Conservation (phyloP, 2,888 invertebrate species). For the Chirona hameri region DNA sequence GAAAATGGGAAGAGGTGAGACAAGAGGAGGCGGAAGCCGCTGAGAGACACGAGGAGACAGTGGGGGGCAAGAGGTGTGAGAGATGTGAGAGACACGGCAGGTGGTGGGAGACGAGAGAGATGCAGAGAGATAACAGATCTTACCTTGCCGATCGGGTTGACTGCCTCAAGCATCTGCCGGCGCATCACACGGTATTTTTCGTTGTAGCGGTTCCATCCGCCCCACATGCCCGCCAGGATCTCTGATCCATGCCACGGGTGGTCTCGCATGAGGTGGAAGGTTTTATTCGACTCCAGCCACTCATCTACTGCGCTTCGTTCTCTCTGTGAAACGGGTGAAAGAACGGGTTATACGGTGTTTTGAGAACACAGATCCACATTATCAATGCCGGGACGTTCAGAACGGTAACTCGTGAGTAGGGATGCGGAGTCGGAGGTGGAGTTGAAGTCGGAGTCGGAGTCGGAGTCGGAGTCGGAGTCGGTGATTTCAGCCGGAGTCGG, state of each 20-base stretch:
- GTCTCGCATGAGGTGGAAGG: conserved; percentile 36
- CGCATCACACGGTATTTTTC: not conserved
- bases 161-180: not conserved
- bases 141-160: not conserved
- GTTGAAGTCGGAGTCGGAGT: too few species aligned
- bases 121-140: too few species aligned
- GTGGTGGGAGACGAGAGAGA: too few species aligned
- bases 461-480: too few species aligned
- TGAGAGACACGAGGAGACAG: too few species aligned
- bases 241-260: conserved; percentile 34
- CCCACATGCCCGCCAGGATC: conserved; percentile 37
- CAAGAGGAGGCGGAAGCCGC: not conserved
- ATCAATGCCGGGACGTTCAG: too few species aligned
- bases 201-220: conserved; percentile 7
- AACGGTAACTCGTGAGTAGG: too few species aligned
- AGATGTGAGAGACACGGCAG: too few species aligned
- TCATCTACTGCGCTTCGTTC: conserved; percentile 34
- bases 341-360: not conserved
- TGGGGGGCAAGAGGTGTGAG: too few species aligned
- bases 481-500: too few species aligned
- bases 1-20: not conserved
- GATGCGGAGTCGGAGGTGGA: too few species aligned
- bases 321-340: not conserved
- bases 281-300: conserved; percentile 33
- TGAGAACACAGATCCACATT: too few species aligned